Conservation (phyloP, 2,113 vertebrate species). For the Embiotoca jacksoni region DNA sequence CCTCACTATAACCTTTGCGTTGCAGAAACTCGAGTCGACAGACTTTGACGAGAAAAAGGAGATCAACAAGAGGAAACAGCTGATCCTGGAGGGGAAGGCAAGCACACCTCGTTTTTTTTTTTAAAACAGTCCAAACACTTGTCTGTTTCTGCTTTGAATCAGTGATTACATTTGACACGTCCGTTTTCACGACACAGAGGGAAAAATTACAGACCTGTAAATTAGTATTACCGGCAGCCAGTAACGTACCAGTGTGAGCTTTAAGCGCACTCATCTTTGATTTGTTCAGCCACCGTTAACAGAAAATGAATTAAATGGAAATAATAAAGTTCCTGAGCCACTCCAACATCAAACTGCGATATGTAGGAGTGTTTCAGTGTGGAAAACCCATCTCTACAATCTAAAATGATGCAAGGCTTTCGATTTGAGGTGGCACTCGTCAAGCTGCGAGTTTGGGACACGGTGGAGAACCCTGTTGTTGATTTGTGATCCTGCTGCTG, state of each 20-base stretch:
- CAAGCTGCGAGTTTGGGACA: neutral
- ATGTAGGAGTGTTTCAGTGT: too few species aligned
- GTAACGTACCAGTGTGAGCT: neutral
- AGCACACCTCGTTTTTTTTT: slow-evolving; percentile 20
- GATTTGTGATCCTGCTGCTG: neutral
- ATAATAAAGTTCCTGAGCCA: neutral
- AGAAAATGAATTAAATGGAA: too few species aligned
- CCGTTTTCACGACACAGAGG: too few species aligned
- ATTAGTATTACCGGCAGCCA: neutral
- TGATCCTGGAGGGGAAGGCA: slow-evolving; percentile 96
- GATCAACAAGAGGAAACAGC: slow-evolving; percentile 94
- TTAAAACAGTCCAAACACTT: neutral
- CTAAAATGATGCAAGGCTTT: too few species aligned
- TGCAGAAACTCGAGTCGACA: slow-evolving; percentile 90
- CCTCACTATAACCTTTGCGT: neutral
- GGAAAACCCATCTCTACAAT: too few species aligned
- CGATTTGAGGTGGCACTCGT: too few species aligned
- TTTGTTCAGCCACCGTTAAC: too few species aligned
- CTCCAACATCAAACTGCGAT: too few species aligned
- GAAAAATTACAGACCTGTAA: neutral
- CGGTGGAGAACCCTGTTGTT: neutral
- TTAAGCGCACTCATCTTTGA: too few species aligned
- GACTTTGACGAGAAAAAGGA: slow-evolving; percentile 97
- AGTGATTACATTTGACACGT: neutral
- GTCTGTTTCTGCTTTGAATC: neutral